phyloP scores from a whole-genome alignment of 2,113 vertebrate genomes.

The Piaya cayana region DNA sequence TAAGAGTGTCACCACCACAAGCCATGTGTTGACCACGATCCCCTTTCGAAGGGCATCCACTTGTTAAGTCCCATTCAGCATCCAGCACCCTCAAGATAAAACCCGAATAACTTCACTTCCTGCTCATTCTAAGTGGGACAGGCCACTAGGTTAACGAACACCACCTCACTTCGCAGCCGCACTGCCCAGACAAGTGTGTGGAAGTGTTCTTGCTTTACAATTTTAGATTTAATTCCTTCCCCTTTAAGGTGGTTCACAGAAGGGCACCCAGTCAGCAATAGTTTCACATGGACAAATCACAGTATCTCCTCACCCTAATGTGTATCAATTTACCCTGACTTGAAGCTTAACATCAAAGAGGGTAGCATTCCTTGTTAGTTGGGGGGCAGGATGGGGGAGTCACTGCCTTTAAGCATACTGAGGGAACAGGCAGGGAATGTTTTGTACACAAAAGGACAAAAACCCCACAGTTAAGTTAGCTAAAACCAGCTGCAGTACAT shows the following conservation, averaged over 20 bases:
- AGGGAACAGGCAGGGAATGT: not conserved
- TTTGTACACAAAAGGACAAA: not conserved
- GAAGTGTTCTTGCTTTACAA: conserved; percentile 61
- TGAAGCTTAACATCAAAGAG: not conserved
- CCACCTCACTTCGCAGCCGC: conserved; percentile 1
- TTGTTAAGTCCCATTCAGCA: conserved; percentile 37
- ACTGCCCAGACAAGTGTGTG: conserved; percentile 56
- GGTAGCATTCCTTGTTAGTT: conserved; percentile 13
- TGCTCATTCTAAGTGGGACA: conserved; percentile 54
- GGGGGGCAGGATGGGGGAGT: fast-evolving
- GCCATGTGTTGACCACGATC: conserved; percentile 8
- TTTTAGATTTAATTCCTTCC: conserved; percentile 18
- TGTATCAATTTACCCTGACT: conserved; percentile 8
- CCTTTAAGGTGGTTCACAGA: conserved; percentile 35
- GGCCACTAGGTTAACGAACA: conserved; percentile 14
- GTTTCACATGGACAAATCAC: conserved; percentile 34
- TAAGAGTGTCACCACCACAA: conserved; percentile 21
- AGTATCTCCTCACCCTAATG: not conserved
- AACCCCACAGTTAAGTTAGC: not conserved
- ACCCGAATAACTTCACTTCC: conserved; percentile 8
- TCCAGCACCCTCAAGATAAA: conserved; percentile 16
- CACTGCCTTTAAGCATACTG: not conserved
- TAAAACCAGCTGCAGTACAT: not conserved
- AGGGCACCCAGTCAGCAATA: conserved; percentile 19
- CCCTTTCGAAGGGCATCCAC: conserved; percentile 24